Conservation (phyloP, 1,140 invertebrate species). For the Caenorhabditis latens region DNA sequence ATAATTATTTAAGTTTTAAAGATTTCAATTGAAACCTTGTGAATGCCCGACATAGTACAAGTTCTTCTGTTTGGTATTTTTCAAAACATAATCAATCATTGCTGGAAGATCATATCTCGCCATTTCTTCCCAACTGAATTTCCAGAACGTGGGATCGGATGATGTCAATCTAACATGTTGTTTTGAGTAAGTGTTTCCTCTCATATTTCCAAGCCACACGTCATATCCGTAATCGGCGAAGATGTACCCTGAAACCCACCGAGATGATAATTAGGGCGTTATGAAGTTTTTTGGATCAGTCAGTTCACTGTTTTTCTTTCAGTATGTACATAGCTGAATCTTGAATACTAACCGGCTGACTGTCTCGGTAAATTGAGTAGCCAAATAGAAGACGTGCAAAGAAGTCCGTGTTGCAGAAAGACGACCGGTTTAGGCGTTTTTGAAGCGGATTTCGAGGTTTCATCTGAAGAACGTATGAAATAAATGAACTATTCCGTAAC, state of each 20-base stretch:
- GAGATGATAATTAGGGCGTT: too few species aligned
- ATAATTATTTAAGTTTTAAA: conserved; percentile 69
- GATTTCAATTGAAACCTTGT: background rate
- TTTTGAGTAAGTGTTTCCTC: conserved; percentile 83
- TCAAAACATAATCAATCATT: conserved; percentile 82
- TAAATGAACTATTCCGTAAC: conserved; percentile 57
- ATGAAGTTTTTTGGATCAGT: background rate
- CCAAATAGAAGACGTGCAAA: conserved; percentile 86
- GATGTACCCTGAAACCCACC: conserved; percentile 80
- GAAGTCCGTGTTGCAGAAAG: conserved; percentile 84
- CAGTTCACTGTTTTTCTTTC: background rate
- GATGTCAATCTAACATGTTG: conserved; percentile 78
- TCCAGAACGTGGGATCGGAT: conserved; percentile 77
- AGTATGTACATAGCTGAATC: background rate
- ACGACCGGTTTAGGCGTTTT: conserved; percentile 70
- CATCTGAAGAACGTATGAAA: background rate
- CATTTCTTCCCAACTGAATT: conserved; percentile 82
- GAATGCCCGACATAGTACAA: conserved; percentile 62
- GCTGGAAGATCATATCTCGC: conserved; percentile 82
- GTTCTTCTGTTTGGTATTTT: conserved; percentile 81
- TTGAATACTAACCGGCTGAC: conserved; percentile 81
- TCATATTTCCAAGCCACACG: conserved; percentile 84
- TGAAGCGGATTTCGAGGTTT: conserved; percentile 41
- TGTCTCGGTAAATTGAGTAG: conserved; percentile 83
- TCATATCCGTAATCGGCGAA: conserved; percentile 84